Conservation (phyloP, 2,797 vertebrate species). For the Naso thynnoides region DNA sequence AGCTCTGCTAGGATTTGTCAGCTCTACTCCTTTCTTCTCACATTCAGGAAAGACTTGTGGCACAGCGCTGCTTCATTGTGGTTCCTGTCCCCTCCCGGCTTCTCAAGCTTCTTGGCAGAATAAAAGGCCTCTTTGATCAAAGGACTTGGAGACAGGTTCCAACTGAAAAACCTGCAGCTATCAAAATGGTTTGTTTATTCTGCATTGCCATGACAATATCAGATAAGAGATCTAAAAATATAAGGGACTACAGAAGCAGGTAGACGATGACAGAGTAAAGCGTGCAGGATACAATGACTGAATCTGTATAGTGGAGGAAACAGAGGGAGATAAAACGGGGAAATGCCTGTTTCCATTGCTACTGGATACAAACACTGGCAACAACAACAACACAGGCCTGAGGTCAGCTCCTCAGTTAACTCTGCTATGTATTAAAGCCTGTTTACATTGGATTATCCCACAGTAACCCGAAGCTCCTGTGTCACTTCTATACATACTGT, state of each 20-base stretch:
- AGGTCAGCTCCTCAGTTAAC: constrained; percentile 28
- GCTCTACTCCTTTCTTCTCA: constrained; percentile 14
- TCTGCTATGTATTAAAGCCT: constrained; percentile 12
- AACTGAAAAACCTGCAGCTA: constrained; percentile 64
- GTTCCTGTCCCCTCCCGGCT: constrained; percentile 36
- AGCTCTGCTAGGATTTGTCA: constrained; percentile 12
- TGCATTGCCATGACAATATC: constrained; percentile 81
- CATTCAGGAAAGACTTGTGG: constrained; percentile 14
- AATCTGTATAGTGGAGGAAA: constrained; percentile 68
- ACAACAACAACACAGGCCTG: constrained; percentile 57
- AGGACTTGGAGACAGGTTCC: constrained; percentile 56
- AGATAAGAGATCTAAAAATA: constrained; percentile 83
- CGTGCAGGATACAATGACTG: constrained; percentile 76
- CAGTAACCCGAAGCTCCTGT: background rate
- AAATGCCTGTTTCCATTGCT: constrained; percentile 75
- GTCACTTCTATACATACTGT: background rate
- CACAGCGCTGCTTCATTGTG: constrained; percentile 25
- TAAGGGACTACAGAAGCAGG: constrained; percentile 63
- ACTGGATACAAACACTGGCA: constrained; percentile 68
- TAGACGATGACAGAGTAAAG: constrained; percentile 68
- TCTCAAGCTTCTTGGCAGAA: constrained; percentile 74
- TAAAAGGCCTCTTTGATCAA: constrained; percentile 80
- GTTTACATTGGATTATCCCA: constrained; percentile 10
- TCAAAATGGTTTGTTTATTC: constrained; percentile 78
- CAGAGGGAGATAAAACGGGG: constrained; percentile 65